phyloP scores from a whole-genome alignment of 2,113 vertebrate genomes.

The Paradisaea rubra region DNA sequence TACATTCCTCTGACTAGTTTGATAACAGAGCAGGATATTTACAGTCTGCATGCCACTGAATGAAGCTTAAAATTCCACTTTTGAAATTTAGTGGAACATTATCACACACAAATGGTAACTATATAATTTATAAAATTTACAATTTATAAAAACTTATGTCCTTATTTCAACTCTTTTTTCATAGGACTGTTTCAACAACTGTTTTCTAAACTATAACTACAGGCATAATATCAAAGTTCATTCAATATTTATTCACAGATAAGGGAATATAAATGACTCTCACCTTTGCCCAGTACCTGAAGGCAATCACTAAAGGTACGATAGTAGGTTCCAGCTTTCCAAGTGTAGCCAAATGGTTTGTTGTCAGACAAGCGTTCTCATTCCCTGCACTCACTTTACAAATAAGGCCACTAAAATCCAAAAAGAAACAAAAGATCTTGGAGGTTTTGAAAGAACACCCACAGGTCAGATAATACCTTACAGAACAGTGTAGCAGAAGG shows the following conservation, averaged over 20 bases:
- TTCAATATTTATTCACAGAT: neutral
- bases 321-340: constrained; percentile 74
- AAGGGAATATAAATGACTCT: neutral
- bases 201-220: neutral
- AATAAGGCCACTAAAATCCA: constrained; percentile 78
- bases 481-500: neutral
- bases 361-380: constrained; percentile 86
- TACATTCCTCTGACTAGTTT: neutral
- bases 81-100: neutral
- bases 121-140: neutral
- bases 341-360: constrained; percentile 80
- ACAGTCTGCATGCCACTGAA: neutral
- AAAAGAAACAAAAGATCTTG: neutral
- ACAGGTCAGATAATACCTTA: neutral
- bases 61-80: neutral
- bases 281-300: constrained; percentile 90
- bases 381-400: constrained; percentile 95
- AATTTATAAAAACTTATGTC: neutral
- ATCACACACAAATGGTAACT: neutral
- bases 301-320: constrained; percentile 78
- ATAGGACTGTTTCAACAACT: neutral
- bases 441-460: neutral
- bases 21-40: neutral
- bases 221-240: neutral
- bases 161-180: neutral